Conservation (phyloP, 2,797 vertebrate species). For the Anguilla megastoma region DNA sequence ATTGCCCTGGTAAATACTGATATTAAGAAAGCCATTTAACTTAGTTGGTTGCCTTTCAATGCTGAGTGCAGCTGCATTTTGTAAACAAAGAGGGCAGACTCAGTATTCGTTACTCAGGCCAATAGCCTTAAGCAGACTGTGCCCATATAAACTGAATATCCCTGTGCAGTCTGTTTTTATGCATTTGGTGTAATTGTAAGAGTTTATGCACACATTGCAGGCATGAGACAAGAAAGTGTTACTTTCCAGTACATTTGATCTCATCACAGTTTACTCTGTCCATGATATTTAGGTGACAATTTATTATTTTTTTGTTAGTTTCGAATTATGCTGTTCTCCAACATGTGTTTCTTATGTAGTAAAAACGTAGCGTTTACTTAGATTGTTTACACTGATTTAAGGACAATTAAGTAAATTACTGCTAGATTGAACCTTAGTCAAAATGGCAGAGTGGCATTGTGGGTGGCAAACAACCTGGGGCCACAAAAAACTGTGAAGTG, state of each 20-base stretch:
- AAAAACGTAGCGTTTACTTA: neutral
- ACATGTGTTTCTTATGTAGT: neutral
- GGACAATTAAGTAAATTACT: neutral
- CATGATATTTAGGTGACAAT: neutral
- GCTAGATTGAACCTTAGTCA: neutral
- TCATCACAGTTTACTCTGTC: conserved; percentile 4
- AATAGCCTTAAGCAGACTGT: neutral
- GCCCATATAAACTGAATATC: neutral
- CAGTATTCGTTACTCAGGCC: neutral
- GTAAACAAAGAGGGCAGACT: neutral
- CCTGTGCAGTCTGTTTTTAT: neutral
- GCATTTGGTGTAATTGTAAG: neutral
- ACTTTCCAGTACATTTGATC: neutral
- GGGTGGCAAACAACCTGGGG: neutral
- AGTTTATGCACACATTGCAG: neutral
- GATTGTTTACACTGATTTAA: neutral
- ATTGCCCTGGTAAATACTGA: neutral
- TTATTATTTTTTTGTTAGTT: neutral
- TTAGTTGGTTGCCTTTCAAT: conserved; percentile 6
- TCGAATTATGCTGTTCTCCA: neutral
- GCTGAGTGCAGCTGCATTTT: neutral
- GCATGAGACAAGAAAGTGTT: neutral
- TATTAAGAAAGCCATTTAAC: neutral
- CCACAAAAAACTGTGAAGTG: conserved; percentile 33
- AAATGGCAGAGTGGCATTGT: neutral